Conservation (phyloP, 2,888 invertebrate genomes). For the Capitulum mitella region DNA sequence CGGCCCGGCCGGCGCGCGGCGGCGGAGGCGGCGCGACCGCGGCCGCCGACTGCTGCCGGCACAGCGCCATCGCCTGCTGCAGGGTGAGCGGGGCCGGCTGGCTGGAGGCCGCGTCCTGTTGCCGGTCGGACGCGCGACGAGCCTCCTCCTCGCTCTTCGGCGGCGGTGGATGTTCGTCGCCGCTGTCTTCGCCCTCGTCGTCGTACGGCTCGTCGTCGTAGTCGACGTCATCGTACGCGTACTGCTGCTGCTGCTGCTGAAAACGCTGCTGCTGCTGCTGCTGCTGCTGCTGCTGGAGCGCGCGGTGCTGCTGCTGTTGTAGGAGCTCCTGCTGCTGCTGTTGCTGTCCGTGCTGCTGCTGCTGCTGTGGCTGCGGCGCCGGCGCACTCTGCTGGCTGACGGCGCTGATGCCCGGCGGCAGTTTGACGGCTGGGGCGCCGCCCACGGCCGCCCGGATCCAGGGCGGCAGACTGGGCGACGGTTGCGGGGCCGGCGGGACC, state of each 20-base stretch:
- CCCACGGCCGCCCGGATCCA: background rate
- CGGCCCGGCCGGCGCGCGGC: no score
- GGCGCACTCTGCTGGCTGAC: background rate
- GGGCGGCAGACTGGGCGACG: background rate
- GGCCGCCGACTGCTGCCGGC: background rate
- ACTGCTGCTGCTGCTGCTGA: background rate
- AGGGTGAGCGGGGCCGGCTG: background rate
- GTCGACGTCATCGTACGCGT: background rate
- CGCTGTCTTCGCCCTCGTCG: background rate
- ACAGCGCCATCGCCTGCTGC: constrained; percentile 9
- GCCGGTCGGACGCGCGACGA: background rate
- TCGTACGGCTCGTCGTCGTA: background rate
- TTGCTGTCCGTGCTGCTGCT: background rate
- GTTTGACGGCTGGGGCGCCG: background rate
- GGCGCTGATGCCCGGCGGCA: constrained; percentile 12
- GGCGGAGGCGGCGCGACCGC: background rate
- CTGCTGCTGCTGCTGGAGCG: background rate
- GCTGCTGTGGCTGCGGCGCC: background rate
- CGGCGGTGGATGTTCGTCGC: background rate
- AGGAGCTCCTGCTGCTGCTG: background rate
- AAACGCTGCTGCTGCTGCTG: background rate
- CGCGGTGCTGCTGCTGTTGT: background rate
- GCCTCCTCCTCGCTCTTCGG: background rate
- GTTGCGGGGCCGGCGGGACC: background rate
- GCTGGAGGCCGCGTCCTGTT: background rate